Evolutionary conservation across 64 coral and sea anemone species (phyloP), one percentile per base, ranked within the genome.

Genomic region (Porites australiensis): DNA sequence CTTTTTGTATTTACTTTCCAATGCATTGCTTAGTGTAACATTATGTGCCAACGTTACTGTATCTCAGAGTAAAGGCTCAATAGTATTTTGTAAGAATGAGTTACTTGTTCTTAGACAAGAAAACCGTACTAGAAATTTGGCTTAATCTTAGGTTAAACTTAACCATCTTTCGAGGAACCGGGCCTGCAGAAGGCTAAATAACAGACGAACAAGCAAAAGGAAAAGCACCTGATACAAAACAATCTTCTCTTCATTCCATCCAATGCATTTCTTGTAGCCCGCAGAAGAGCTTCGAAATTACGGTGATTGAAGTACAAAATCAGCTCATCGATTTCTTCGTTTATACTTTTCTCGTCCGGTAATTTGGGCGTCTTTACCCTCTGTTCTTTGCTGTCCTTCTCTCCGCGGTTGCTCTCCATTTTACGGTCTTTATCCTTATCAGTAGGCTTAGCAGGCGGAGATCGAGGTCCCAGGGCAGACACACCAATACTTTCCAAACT

Each of bases 271-370:
- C 95, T 78, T 51, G 86, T 94, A 46, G 95, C 88, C 10, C 91
- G 91, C 13, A 97, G 68, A 67, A 97, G 65, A 15, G 95, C 95
- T 70, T 97, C 95, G 22, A 97, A 97, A 6, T 77, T 97, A 55
- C 92, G 91, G 2, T 97, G 95, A 90, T 97, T 97, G 60, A 97
- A 97, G 63, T 91, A 91, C 50, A 97, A 44, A 60, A 97, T 97
- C 66, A 97, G 75, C 46, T 97, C 95, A 80, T 94, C 95, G 19
- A 97, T 97, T 54, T 97, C 95, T 85, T 97, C 95, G 47, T 94
- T 88, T 59, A 97, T 70, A 37, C 92, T 88, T 82, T 97, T 97
- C 54, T 97, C 95, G 44, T 97, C 95, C 3, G 92, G 91, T 4
- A 84, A 77, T 84, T 97, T 97, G 15, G 92, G 88, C 10, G 95